Base-by-base conservation (phyloP, 1,140 invertebrate species). In the Polyergus mexicanus region DNA sequence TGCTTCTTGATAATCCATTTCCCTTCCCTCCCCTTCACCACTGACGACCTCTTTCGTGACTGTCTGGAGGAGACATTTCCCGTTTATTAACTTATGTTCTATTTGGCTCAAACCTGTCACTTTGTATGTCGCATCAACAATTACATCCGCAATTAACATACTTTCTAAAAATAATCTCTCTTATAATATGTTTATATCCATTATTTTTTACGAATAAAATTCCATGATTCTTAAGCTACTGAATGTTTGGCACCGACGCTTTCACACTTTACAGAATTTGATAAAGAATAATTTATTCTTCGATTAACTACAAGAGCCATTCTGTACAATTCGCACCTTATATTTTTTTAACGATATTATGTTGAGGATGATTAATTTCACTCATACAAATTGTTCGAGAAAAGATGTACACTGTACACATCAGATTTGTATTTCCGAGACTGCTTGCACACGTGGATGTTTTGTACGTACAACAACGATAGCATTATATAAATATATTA, bases 21-120 rank as follows among this genome's bases (percentile, higher is more conserved):
- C 90, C 90, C 85, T 89, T 75, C 90, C 69, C 32, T 72, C 85
- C 92, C 90, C 92, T 91, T 89, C 63, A 88, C 84, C 81, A 94
- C 89, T 92, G 86, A 92, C 78, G 94, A 95, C 95, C 95, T 96
- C 96, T 95, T 95, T 95, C 95, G 93, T 95, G 94, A 95, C 94
- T 94, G 94, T 94, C 92, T 95, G 95, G 95, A 95, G 95, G 95
- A 95, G 94, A 93, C 90, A 85, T 77, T 85, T 86, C 86, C 74
- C 77, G 58, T 91, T 80, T 91, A 87, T 91, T 93, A 72, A 91
- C 85, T 88, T 92, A 90, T 77, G 81, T 93, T 92, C 86, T 84
- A 90, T 80, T 88, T 92, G 63, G 94, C 94, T 94, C 94, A 95
- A 95, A 93, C 94, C 94, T 95, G 94, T 94, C 89, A 90, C 69